These are phyloP conservation scores for Sorex araneus DNA, from an alignment of 2,113 vertebrate species.

Conservation along the genomic window DNA sequence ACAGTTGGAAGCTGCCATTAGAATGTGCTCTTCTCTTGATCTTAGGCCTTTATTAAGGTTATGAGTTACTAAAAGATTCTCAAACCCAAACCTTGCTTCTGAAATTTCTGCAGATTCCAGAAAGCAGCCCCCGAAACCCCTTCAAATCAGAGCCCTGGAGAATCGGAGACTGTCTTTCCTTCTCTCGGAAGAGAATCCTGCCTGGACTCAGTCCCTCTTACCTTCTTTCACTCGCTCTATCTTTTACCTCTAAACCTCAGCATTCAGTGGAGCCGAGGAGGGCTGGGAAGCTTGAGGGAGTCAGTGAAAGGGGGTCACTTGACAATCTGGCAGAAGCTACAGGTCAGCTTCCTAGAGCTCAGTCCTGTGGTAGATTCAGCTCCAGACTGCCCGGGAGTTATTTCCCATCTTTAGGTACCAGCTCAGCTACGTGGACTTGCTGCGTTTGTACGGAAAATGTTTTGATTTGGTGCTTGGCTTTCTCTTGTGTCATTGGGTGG, in stretches of 20 bases:
- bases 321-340: too few relatives aligned
- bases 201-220: not conserved
- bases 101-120: constrained; percentile 47
- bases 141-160: constrained; percentile 8
- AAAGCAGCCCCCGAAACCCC: constrained; percentile 21
- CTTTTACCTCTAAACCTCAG: constrained; percentile 40
- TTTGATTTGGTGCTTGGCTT: constrained; percentile 57
- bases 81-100: constrained; percentile 25
- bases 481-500: constrained; percentile 57
- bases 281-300: not conserved
- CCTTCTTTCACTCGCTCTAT: not conserved
- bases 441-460: not conserved
- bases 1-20: constrained; percentile 4
- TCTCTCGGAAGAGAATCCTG: not conserved
- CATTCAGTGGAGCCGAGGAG: not conserved
- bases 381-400: not conserved
- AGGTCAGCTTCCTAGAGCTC: not conserved
- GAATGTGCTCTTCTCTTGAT: constrained; percentile 1
- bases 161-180: constrained; percentile 1
- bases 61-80: constrained; percentile 39
- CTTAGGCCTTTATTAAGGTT: not conserved
- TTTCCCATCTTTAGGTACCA: constrained; percentile 70
- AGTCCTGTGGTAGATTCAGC: constrained; percentile 1
- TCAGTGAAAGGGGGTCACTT: not conserved
- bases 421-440: not conserved